These are phyloP conservation scores for Cirrhinus mrigala DNA, from an alignment of 2,797 vertebrate species.

Conservation along the genomic window DNA sequence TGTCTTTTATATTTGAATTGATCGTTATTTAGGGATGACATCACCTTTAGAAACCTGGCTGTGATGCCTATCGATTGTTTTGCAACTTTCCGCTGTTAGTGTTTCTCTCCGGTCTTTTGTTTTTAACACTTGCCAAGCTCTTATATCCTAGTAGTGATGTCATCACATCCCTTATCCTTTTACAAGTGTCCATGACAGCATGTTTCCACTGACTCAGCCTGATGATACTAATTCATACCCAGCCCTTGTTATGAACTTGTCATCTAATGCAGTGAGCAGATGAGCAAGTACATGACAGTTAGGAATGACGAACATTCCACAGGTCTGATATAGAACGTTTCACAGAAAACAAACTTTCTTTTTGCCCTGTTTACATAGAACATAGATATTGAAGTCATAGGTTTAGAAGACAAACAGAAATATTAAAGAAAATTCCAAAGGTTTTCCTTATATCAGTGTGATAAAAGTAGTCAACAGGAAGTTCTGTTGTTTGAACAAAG, in stretches of 20 bases:
- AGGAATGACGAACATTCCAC: background rate
- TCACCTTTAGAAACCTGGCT: conserved; percentile 5
- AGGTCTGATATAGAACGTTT: background rate
- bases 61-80: background rate
- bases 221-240: conserved; percentile 10
- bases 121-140: background rate
- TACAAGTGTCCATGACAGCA: conserved; percentile 31
- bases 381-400: background rate
- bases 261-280: background rate
- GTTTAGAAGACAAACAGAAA: background rate
- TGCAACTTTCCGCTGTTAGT: background rate
- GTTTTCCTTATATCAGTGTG: background rate
- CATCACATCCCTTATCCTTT: conserved; percentile 37
- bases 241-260: background rate
- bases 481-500: no score
- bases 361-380: background rate
- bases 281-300: background rate
- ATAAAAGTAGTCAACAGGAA: background rate
- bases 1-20: background rate
- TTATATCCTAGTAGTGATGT: conserved; percentile 1
- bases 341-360: no score
- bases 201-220: conserved; percentile 43
- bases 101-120: background rate
- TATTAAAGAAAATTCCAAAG: background rate
- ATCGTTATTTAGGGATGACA: background rate